phyloP scores from a whole-genome alignment of 2,113 vertebrate genomes.

The Calyptommatus sinebrachiatus region DNA sequence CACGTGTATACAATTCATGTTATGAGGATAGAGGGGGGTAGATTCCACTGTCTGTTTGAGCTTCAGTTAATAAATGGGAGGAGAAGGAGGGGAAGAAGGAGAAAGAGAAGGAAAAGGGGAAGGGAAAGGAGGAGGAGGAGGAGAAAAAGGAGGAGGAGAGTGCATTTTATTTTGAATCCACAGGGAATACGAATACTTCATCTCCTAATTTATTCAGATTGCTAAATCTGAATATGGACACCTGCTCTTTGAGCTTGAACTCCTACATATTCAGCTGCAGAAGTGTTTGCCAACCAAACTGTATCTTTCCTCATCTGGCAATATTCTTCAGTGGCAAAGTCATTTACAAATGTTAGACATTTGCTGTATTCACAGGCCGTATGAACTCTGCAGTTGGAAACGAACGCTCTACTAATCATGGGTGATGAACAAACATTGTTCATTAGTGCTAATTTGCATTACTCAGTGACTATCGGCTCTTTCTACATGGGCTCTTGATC shows the following conservation, averaged over 20 bases:
- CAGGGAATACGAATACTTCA: too few species aligned
- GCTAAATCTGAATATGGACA: conserved; percentile 52
- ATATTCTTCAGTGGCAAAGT: conserved; percentile 63
- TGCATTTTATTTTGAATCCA: too few species aligned
- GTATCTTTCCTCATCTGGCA: conserved; percentile 54
- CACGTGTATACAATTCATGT: not conserved
- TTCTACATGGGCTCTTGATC: too few species aligned
- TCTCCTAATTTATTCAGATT: conserved; percentile 60
- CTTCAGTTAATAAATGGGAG: conserved; percentile 38
- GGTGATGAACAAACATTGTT: conserved; percentile 63
- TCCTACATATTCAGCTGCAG: conserved; percentile 57
- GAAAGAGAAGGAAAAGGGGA: too few species aligned
- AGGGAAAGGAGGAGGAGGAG: too few species aligned
- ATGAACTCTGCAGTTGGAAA: conserved; percentile 59
- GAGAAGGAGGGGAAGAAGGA: conserved; percentile 44
- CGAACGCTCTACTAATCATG: conserved; percentile 63
- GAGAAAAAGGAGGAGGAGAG: too few species aligned
- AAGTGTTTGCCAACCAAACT: conserved; percentile 52
- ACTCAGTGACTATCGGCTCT: conserved; percentile 61
- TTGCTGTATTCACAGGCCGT: conserved; percentile 55
- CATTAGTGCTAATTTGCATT: conserved; percentile 67
- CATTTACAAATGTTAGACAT: conserved; percentile 72
- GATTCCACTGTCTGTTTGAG: conserved; percentile 26
- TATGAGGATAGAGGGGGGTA: not conserved
- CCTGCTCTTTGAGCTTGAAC: conserved; percentile 60